Conservation (phyloP, 2,888 invertebrate species). For the Oeneis ivallda region DNA sequence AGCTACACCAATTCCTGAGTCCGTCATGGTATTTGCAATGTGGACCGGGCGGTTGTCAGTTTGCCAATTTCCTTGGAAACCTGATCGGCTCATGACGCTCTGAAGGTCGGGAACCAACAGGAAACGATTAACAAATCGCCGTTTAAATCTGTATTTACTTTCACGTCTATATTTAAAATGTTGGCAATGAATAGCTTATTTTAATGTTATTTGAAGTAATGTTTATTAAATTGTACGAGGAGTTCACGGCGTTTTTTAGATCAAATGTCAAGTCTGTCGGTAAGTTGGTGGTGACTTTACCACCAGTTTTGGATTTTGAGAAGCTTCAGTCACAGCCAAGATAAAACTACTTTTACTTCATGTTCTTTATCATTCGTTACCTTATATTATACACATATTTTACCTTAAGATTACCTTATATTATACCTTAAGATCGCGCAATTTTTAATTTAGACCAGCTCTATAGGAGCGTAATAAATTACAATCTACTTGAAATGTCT, state of each 20-base stretch:
- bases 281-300: too few relatives aligned
- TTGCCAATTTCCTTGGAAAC: conserved; percentile 15
- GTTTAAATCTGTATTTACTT: conserved; percentile 18
- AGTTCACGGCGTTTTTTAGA: not conserved
- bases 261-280: not conserved
- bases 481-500: not conserved
- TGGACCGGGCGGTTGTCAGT: conserved; percentile 5
- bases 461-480: not conserved
- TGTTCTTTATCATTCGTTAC: too few relatives aligned
- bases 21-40: conserved; percentile 28
- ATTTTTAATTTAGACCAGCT: not conserved
- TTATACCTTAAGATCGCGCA: too few relatives aligned
- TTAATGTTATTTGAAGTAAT: not conserved
- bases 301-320: not conserved
- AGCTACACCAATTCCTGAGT: conserved; percentile 5
- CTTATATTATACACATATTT: too few relatives aligned
- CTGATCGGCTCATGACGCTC: not conserved
- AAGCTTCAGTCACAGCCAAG: not conserved
- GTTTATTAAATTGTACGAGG: not conserved
- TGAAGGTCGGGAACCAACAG: conserved; percentile 25
- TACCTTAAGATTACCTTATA: too few relatives aligned
- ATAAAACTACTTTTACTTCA: not conserved
- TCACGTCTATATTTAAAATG: conserved; percentile 21
- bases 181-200: not conserved
- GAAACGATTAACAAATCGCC: conserved; percentile 20